Percentiles rank a stretch among this genome's conserved stretches.
phyloP scores from a whole-genome alignment of 2,888 invertebrate genomes.

The Plagodis dolabraria region DNA sequence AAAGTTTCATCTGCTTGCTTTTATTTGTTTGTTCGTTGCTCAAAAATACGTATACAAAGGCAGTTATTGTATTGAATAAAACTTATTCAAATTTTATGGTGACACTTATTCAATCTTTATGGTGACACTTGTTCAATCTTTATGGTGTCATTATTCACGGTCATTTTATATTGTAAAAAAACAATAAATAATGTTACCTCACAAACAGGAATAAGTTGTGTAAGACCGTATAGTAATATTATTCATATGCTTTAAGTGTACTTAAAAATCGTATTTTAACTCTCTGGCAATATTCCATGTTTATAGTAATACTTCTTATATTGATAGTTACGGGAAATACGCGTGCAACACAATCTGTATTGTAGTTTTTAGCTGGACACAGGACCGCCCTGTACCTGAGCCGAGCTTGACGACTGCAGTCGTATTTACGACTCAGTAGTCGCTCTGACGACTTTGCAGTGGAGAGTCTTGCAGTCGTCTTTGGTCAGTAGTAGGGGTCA shows the following conservation, averaged over 20 bases:
- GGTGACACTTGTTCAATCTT: no score
- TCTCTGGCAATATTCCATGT: neutral
- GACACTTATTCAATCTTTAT: no score
- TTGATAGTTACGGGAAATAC: constrained; percentile 42
- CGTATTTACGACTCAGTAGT: neutral
- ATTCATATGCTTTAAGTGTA: no score
- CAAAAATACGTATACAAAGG: constrained; percentile 6
- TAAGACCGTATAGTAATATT: no score
- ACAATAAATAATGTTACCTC: no score
- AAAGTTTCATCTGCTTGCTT: constrained; percentile 61
- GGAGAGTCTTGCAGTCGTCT: constrained; percentile 29
- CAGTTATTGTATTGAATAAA: no score
- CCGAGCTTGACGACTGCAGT: constrained; percentile 20
- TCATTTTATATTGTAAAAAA: no score
- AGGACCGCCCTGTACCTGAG: constrained; percentile 35
- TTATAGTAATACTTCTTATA: constrained; percentile 6
- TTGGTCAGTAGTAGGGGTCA: constrained; percentile 22
- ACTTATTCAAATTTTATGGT: no score
- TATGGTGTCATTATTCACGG: no score
- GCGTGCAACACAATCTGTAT: constrained; percentile 50
- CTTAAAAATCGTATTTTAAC: no score
- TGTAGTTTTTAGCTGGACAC: constrained; percentile 47
- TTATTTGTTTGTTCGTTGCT: constrained; percentile 48
- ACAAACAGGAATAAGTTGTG: no score
- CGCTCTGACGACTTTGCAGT: neutral